Evolutionary conservation across 2,888 invertebrate genomes (phyloP).

Genomic region (Lasioglossum pauxillum): DNA sequence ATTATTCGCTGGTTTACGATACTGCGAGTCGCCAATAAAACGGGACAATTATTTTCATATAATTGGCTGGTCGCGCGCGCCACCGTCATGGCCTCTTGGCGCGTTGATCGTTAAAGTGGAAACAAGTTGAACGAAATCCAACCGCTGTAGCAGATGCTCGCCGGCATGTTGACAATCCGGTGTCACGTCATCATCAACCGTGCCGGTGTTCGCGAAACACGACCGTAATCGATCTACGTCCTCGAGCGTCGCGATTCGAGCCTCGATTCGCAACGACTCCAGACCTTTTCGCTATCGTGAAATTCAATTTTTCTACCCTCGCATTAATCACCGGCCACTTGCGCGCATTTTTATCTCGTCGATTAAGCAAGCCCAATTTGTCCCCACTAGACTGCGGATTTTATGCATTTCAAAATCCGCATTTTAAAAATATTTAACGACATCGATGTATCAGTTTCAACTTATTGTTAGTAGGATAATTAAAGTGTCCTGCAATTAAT

Average conservation of each 20-base stretch:
- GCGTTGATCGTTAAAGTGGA: constrained; percentile 49
- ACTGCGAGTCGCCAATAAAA: constrained; percentile 37
- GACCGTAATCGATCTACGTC: constrained; percentile 54
- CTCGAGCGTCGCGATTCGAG: constrained; percentile 32
- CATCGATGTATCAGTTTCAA: too few relatives aligned
- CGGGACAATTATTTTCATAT: constrained; percentile 48
- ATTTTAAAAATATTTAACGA: too few relatives aligned
- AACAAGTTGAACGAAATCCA: constrained; percentile 62
- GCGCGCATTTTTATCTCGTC: background rate
- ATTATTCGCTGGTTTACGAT: background rate
- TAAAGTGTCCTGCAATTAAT: too few relatives aligned
- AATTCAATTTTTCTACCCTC: background rate
- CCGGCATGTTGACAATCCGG: constrained; percentile 59
- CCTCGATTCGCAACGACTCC: background rate
- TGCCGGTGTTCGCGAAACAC: constrained; percentile 27
- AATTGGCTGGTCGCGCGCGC: constrained; percentile 38
- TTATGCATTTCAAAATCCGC: too few relatives aligned
- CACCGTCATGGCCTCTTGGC: constrained; percentile 32
- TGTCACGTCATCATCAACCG: constrained; percentile 61
- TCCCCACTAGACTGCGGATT: too few relatives aligned
- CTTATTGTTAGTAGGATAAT: too few relatives aligned
- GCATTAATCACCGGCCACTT: background rate
- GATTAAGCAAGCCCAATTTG: too few relatives aligned
- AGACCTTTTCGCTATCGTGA: background rate
- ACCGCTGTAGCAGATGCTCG: constrained; percentile 57